phyloP scores from a whole-genome alignment of 2,797 vertebrate genomes.

The Gambusia yucatana region DNA sequence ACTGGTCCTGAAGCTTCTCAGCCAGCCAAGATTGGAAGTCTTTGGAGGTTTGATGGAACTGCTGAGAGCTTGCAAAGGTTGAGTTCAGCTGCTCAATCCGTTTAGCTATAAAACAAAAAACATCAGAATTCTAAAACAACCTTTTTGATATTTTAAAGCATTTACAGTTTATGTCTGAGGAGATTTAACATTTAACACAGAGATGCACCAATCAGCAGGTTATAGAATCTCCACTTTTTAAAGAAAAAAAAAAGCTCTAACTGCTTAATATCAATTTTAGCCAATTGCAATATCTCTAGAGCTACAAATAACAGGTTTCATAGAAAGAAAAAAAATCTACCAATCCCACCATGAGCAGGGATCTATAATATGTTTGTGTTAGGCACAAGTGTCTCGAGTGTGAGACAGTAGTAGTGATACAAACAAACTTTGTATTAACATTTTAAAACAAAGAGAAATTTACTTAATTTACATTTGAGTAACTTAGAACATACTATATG shows the following conservation, averaged over 20 bases:
- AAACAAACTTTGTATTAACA: not conserved
- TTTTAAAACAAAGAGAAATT: not conserved
- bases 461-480: not conserved
- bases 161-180: not conserved
- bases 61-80: conserved; percentile 91
- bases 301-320: not conserved
- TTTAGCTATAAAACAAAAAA: conserved; percentile 80
- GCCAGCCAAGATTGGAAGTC: conserved; percentile 92
- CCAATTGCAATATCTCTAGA: not conserved
- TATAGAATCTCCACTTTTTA: not conserved
- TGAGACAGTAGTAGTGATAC: not conserved
- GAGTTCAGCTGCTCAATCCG: conserved; percentile 91
- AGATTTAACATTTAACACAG: conserved; percentile 27
- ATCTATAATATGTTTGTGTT: not conserved
- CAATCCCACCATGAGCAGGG: not conserved
- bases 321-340: not conserved
- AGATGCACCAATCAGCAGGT: not conserved
- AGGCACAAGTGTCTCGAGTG: not conserved
- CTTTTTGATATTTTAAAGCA: not conserved
- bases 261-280: not conserved
- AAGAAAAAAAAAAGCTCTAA: not conserved
- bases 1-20: conserved; percentile 86
- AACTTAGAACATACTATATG: not conserved
- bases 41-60: conserved; percentile 94
- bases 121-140: not conserved